Base-by-base conservation (phyloP, 1,140 invertebrate genomes). In the Rhagoletis zephyria region DNA sequence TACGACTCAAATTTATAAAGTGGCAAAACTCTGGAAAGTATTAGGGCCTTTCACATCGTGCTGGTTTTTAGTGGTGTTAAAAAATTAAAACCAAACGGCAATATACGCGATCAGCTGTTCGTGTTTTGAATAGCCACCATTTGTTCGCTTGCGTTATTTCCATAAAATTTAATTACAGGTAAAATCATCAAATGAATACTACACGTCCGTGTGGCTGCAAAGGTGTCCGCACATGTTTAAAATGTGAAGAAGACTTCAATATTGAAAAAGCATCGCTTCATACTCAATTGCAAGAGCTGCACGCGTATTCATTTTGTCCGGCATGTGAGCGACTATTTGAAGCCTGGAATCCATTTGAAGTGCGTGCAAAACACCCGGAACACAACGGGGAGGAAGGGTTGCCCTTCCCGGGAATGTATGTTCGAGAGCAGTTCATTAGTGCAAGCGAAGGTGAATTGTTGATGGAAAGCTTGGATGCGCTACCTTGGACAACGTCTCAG, bases 401-500 rank as follows among this genome's bases (percentile, higher is more conserved):
- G 61, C 91, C 94, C 30, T 95, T 95, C 91, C 95, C 95, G 30
- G 97, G 97, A 9, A 94, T 97, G 87, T 96, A 95, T 88, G 96
- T 97, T 89, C 90, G 95, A 92, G 89, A 95, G 87, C 94, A 98
- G 91, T 98, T 99, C 93, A 93, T 99, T 87, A 95, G 93, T 59
- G 89, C 93, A 81, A 91, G 94, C 61, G 98, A 99, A 93, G 96
- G 97, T 90, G 88, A 91, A 0, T 88, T 91, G 14, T 93, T 99
- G 30, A 94, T 97, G 60, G 90, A 94, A 77, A 94, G 95, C 30
- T 95, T 99, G 81, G 97, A 99, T 93, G 92, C 94, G 86, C 94
- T 97, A 81, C 95, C 96, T 1, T 99, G 98, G 98, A 95, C 96
- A 88, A 94, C 95, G 60, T 99, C 98, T 2, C 98, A 99, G 93